Percentiles rank a stretch among this genome's conserved stretches.
Conservation (phyloP, 1,140 invertebrate genomes). For the Callitettix versicolor region DNA sequence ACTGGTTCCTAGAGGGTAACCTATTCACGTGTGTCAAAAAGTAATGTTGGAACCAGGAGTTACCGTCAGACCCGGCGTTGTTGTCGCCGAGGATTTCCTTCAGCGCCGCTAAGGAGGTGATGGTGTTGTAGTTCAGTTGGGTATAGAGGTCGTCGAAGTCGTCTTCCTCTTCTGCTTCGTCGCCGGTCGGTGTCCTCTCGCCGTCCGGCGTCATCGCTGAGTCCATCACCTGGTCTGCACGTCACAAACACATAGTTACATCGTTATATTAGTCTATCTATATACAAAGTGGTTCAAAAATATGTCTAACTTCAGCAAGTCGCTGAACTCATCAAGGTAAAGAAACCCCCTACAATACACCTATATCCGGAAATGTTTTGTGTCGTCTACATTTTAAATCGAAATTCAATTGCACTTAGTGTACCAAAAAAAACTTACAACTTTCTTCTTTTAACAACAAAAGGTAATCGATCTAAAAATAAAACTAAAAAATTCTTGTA, state of each 20-base stretch:
- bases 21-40: slow-evolving; percentile 59
- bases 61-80: slow-evolving; percentile 48
- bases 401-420: no score
- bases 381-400: no score
- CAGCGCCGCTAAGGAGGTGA: slow-evolving; percentile 50
- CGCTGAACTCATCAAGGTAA: no score
- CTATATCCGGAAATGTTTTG: no score
- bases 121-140: slow-evolving; percentile 56
- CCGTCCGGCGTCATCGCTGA: slow-evolving; percentile 4
- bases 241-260: not conserved
- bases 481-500: no score
- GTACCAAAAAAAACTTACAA: no score
- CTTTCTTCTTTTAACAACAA: no score
- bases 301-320: no score
- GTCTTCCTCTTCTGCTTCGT: slow-evolving; percentile 35
- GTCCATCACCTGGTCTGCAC: not conserved
- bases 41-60: slow-evolving; percentile 59
- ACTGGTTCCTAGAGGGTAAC: slow-evolving; percentile 39
- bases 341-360: no score
- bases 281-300: no score
- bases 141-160: slow-evolving; percentile 51
- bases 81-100: slow-evolving; percentile 53
- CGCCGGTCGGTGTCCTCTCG: slow-evolving; percentile 11
- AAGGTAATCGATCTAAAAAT: no score
- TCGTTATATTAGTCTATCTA: no score